phyloP scores from a whole-genome alignment of 2,888 invertebrate genomes.

The Andrena fulva region DNA sequence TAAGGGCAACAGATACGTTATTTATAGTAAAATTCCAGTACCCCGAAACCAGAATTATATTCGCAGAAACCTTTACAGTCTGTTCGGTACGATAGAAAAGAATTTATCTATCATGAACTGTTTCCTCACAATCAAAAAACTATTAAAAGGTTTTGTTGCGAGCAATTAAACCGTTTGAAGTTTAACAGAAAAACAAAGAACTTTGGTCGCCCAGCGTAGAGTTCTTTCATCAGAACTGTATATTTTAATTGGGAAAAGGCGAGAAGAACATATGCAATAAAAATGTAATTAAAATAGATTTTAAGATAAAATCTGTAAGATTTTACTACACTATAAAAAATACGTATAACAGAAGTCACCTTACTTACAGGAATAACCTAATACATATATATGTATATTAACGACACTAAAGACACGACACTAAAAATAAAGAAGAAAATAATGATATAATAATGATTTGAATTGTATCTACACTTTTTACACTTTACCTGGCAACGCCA shows the following conservation, averaged over 20 bases:
- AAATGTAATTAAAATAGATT: too few relatives aligned
- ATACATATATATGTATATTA: too few relatives aligned
- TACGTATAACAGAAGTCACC: not conserved
- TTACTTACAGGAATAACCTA: not conserved
- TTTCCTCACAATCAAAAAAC: not conserved
- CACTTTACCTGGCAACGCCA: too few relatives aligned
- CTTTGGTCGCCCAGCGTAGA: not conserved
- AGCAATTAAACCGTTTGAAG: slow-evolving; percentile 4
- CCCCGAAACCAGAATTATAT: too few relatives aligned
- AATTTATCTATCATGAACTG: slow-evolving; percentile 7
- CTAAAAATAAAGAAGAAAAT: not conserved
- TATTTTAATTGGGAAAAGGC: too few relatives aligned
- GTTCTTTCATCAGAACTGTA: not conserved
- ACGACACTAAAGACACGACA: too few relatives aligned
- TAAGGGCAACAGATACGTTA: too few relatives aligned
- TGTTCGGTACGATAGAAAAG: not conserved
- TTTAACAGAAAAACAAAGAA: not conserved
- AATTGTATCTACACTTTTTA: too few relatives aligned
- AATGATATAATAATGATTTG: not conserved
- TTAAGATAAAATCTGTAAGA: not conserved
- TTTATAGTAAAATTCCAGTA: too few relatives aligned
- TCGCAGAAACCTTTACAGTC: too few relatives aligned
- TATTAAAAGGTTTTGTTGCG: not conserved
- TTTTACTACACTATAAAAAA: too few relatives aligned
- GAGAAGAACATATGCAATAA: too few relatives aligned